A percentile compares a stretch with the other conserved stretches of the same genome.
Conservation (phyloP, 2,797 vertebrate species). For the Peromyscus melanophrys region DNA sequence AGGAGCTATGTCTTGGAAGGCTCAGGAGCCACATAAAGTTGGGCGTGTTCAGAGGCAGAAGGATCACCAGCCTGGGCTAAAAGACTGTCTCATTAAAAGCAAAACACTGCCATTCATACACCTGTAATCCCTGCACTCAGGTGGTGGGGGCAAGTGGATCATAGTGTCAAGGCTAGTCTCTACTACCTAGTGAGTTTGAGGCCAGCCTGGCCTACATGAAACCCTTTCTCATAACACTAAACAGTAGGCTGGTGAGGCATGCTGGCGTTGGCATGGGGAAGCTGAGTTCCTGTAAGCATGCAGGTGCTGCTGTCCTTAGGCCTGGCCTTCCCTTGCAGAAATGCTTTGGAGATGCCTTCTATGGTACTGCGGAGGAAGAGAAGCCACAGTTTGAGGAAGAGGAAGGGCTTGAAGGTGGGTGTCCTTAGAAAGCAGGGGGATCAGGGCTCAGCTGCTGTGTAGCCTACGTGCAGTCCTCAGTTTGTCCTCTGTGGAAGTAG, state of each 20-base stretch:
- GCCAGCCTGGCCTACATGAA: background rate
- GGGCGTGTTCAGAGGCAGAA: background rate
- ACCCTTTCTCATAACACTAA: background rate
- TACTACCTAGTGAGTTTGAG: background rate
- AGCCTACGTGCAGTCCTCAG: fast-evolving
- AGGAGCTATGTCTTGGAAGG: background rate
- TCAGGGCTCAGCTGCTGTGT: too few relatives aligned
- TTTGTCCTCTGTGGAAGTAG: conserved; percentile 83
- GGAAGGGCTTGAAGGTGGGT: conserved; percentile 92
- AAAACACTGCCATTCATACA: background rate
- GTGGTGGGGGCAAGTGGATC: background rate
- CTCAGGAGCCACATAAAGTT: background rate
- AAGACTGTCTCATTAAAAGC: background rate
- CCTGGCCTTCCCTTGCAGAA: conserved; percentile 87
- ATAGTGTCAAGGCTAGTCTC: background rate
- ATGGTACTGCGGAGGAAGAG: conserved; percentile 90
- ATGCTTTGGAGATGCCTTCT: conserved; percentile 93
- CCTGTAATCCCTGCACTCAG: background rate
- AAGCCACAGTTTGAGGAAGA: conserved; percentile 95
- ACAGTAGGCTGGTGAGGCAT: background rate
- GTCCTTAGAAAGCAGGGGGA: too few relatives aligned
- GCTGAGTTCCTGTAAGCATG: background rate
- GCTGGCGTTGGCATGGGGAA: background rate
- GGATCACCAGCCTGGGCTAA: background rate
- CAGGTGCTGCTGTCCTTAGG: background rate